Evolutionary conservation across 2,888 invertebrate species (phyloP), one percentile per base, ranked within the genome.

Genomic region (Torymus auratus): DNA sequence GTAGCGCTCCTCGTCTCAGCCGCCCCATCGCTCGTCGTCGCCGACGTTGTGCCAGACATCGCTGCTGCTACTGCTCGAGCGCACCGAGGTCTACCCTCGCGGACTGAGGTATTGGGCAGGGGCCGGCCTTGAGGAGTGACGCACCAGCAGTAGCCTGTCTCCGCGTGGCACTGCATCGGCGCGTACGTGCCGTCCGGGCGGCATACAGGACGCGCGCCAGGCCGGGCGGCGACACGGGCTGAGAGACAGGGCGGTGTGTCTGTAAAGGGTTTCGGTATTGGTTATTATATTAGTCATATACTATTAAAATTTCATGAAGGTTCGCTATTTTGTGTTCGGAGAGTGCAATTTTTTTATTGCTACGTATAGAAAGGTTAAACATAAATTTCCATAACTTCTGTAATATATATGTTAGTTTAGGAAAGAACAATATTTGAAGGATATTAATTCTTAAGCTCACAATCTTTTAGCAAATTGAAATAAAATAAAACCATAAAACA

Each of bases 61-160:
- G 71, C 55, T 0, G 72, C 67, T 13, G 23, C 62, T 11, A 28
- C 41, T 4, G 82, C 62, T 4, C 78, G 75, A 11, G 58, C 17
- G 89, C 96, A 96, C 85, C 94, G 94, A 62, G 96, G 95, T 86
- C 94, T 93, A 74, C 94, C 93, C 85, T 94, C 94, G 83, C 94
- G 93, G 13, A 95, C 94, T 5, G 96, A 94, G 4, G 96, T 96
- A 86, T 96, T 95, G 12, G 95, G 94, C 73, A 98, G 93, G 0
- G 96, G 97, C 85, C 94, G 94, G 60, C 98, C 98, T 84, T 95
- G 94, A 14, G 94, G 94, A 0, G 96, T 96, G 81, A 97, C 97
- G 90, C 98, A 98, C 97, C 97, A 98, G 92, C 98, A 98, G 88
- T 93, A 94, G 75, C 93, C 93, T 1, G 96, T 95, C 76, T 94